Conservation (phyloP, 2,113 vertebrate genomes). For the Tiliqua scincoides region DNA sequence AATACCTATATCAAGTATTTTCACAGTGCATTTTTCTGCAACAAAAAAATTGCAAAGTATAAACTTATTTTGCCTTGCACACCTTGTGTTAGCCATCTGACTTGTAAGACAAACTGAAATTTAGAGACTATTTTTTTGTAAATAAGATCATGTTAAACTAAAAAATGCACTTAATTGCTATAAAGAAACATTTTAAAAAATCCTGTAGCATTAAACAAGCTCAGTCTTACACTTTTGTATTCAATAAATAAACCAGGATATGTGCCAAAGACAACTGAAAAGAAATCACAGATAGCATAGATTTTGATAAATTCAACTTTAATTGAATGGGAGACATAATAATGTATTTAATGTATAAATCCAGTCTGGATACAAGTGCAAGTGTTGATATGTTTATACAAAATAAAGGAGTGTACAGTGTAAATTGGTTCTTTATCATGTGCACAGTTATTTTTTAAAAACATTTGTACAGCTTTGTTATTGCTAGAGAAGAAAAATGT, state of each 20-base stretch:
- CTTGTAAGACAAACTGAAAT: conserved; percentile 60
- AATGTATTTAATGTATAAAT: conserved; percentile 50
- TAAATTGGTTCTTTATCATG: conserved; percentile 46
- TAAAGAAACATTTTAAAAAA: conserved; percentile 30
- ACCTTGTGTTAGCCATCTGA: conserved; percentile 49
- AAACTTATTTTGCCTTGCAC: conserved; percentile 45
- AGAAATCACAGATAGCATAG: conserved; percentile 49
- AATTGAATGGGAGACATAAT: conserved; percentile 60
- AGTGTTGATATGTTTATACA: conserved; percentile 60
- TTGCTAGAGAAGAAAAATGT: conserved; percentile 19
- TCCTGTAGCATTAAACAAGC: conserved; percentile 38
- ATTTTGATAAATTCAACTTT: conserved; percentile 66
- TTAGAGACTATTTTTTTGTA: conserved; percentile 61
- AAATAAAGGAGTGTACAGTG: conserved; percentile 52
- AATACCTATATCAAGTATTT: conserved; percentile 37
- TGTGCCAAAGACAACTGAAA: conserved; percentile 74
- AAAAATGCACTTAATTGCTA: conserved; percentile 43
- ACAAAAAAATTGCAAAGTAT: conserved; percentile 39
- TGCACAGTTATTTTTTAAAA: conserved; percentile 38
- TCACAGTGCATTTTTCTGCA: conserved; percentile 45
- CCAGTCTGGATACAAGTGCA: conserved; percentile 47
- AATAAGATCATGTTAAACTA: conserved; percentile 62
- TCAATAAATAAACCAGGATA: conserved; percentile 58
- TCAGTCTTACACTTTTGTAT: conserved; percentile 60
- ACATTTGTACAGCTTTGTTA: conserved; percentile 52